Evolutionary conservation across 2,888 invertebrate genomes (phyloP), one percentile per base, ranked within the genome.

Genomic region (Andrena praecox): DNA sequence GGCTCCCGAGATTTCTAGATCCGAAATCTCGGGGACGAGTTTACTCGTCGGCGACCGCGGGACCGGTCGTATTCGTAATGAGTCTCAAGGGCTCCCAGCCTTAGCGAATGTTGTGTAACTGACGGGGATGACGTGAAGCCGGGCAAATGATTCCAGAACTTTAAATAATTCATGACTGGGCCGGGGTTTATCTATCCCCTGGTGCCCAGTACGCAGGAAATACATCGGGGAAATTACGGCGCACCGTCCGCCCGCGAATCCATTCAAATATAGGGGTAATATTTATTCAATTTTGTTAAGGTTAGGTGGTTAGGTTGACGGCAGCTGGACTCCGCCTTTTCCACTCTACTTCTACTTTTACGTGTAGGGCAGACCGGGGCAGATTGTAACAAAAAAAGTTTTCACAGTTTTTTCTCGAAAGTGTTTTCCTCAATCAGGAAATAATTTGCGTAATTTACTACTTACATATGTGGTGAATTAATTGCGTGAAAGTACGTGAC

Each of bases 101-200:
- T 69, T 50, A 68, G 71, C 77, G 50, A 64, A 33, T 54, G 75
- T 85, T 81, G 75, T 70, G 73, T 64, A 85, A 85, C 82, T 63
- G 7, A 5, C 20, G 48, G 31, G 31, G 67, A 60, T 6, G 33
- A 71, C 27, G 10, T 67, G 50, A 12, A 69, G 54, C 42, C 35
- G 6, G n/a, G 35, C 10, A 42, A 33, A 20, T 31, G 31, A 35
- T 48, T 31, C n/a, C 27, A n/a, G 10, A 24, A 56, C 16, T 50
- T n/a, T 2, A 52, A 33, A 76, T 76, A 48, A 56, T 64, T 77
- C 63, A 60, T 29, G 48, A 42, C 16, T 27, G 42, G 3, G 3
- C 4, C 1, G 3, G n/a, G 5, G 24, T 56, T 24, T 24, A 42
- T 59, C 29, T 42, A 16, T 16, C 42, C 7, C 52, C n/a, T 4